Percentiles rank a stretch among this genome's conserved stretches.
Evolutionary conservation across 2,797 vertebrate genomes (phyloP).

Genomic region (Megaceryle alcyon): DNA sequence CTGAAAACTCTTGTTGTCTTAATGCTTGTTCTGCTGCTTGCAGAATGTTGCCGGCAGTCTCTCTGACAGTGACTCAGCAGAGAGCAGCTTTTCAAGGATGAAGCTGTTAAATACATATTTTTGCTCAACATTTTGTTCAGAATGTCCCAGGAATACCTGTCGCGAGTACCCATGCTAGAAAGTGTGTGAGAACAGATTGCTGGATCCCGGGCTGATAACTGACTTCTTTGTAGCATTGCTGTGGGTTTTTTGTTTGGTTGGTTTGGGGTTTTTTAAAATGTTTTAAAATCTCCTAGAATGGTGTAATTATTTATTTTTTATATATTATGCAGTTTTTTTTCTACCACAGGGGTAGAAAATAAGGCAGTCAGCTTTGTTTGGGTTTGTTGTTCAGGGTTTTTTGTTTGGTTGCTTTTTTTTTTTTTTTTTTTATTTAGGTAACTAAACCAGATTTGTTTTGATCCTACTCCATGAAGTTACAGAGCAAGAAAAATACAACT

Average conservation of each 20-base stretch:
- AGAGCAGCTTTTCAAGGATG: slow-evolving; percentile 51
- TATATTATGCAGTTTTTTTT: not conserved
- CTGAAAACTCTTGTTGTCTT: not conserved
- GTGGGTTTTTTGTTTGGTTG: too few species aligned
- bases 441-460: not conserved
- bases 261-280: not conserved
- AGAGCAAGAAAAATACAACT: not conserved
- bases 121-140: slow-evolving; percentile 36
- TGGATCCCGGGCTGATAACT: not conserved
- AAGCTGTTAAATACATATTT: slow-evolving; percentile 51
- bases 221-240: not conserved
- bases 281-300: not conserved
- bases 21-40: slow-evolving; percentile 58
- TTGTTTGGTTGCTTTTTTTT: not conserved
- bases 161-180: not conserved
- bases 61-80: slow-evolving; percentile 50
- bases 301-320: not conserved
- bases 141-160: slow-evolving; percentile 55
- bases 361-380: not conserved
- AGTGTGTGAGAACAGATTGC: not conserved
- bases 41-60: slow-evolving; percentile 40
- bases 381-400: not conserved
- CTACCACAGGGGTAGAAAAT: not conserved
- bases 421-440: not conserved
- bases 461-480: not conserved